Evolutionary conservation across 2,113 vertebrate species (phyloP), one percentile per base, ranked within the genome.

Genomic region (Puffinus mauretanicus): DNA sequence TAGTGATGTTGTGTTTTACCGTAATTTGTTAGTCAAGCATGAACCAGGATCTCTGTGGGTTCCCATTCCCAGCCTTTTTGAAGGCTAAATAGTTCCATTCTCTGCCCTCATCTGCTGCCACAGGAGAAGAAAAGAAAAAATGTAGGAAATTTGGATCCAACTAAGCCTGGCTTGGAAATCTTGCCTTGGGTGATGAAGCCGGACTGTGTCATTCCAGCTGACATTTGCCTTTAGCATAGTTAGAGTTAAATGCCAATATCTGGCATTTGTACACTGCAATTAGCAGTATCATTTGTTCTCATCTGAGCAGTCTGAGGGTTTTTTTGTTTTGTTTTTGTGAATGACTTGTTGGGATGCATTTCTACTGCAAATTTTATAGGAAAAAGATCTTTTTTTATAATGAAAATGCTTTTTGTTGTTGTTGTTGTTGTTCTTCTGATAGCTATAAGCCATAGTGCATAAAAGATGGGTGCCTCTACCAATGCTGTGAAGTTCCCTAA

Each of bases 1-100:
- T 88, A 95, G 94, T 51, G 87, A 88, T 89, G 89, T 86, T 92
- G 83, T 95, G 75, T 95, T 95, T 97, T 92, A 94, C 84, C 75
- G 7, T 97, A 96, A 97, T 97, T 88, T 87, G 91, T 96, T 96
- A 97, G 93, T 96, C 89, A 95, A 90, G 96, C 95, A 95, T 95
- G 94, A 97, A 96, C 91, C 81, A 96, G 89, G 91, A 95, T 91
- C 86, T 95, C 97, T 96, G 93, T 90, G 96, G 93, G 95, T 82
- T 87, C 83, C 47, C 65, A 78, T 92, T 95, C 86, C 76, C 70
- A 90, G 77, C 51, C 72, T 75, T 94, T 96, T 91, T 88, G 88
- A 88, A 94, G 62, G 73, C 83, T 95, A 87, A 95, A 93, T 86
- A 88, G 91, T 86, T 85, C 90, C 77, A 67, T 93, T 94, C 88